These are phyloP conservation scores for Bubo bubo DNA, from an alignment of 2,113 vertebrate genomes.

Conservation along the genomic window DNA sequence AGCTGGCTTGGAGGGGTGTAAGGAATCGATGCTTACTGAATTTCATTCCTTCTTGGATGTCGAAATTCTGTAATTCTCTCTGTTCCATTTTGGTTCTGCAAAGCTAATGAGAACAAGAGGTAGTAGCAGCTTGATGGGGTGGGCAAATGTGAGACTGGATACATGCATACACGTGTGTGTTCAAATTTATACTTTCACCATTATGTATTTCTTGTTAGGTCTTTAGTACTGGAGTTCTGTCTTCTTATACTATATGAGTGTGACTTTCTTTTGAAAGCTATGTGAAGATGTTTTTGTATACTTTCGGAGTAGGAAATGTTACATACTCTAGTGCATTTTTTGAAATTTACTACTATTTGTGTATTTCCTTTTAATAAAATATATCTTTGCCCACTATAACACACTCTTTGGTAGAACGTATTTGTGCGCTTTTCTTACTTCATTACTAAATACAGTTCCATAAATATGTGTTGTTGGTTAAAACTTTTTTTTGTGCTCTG, in stretches of 20 bases:
- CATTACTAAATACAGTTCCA: neutral
- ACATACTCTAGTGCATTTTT: neutral
- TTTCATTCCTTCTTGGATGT: neutral
- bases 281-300: neutral
- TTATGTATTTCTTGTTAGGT: neutral
- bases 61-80: neutral
- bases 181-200: neutral
- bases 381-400: neutral
- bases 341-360: neutral
- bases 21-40: neutral
- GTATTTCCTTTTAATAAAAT: neutral
- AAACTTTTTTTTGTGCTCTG: neutral
- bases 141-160: neutral
- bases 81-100: neutral
- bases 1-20: neutral
- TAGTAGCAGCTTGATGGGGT: neutral
- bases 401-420: neutral
- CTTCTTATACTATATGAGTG: neutral
- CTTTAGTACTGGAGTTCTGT: neutral
- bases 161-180: neutral
- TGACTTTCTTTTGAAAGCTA: neutral
- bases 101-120: neutral
- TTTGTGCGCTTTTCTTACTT: neutral
- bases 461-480: neutral
- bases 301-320: neutral